Evolutionary conservation across 2,797 vertebrate genomes (phyloP).

Genomic region (Silurus aristotelis): DNA sequence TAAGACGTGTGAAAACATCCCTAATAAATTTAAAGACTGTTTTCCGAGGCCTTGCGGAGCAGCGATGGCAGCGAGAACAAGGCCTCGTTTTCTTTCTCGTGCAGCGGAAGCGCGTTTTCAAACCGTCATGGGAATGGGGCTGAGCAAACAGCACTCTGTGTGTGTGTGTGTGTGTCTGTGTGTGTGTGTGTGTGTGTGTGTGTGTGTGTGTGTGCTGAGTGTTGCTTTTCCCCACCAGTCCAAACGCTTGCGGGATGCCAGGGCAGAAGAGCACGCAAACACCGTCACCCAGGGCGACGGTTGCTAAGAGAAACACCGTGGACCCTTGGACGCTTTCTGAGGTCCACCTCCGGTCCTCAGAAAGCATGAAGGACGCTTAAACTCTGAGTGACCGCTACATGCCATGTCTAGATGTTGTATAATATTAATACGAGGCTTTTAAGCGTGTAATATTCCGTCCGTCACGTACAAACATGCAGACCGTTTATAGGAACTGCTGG

Average conservation of each 20-base stretch:
- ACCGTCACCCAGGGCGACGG: conserved; percentile 73
- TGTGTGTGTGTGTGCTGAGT: conserved; percentile 72
- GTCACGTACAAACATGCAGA: neutral
- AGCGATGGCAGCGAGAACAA: conserved; percentile 67
- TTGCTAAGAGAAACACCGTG: conserved; percentile 68
- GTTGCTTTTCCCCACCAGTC: conserved; percentile 52
- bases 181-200: conserved; percentile 65
- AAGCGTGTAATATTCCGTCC: neutral
- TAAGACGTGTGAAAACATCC: conserved; percentile 68
- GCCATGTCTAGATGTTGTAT: neutral
- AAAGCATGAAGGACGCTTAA: conserved; percentile 14
- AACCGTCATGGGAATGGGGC: conserved; percentile 78
- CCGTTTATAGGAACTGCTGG: conserved; percentile 19
- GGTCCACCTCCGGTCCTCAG: conserved; percentile 26
- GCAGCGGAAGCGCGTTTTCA: conserved; percentile 72
- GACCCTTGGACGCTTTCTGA: too few relatives aligned
- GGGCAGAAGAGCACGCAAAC: conserved; percentile 71
- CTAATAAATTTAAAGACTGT: conserved; percentile 74
- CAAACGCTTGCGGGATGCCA: conserved; percentile 74
- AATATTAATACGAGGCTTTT: conserved; percentile 15
- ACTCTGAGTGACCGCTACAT: conserved; percentile 42
- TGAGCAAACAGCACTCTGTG: conserved; percentile 80
- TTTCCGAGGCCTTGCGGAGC: conserved; percentile 72
- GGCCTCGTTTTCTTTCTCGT: conserved; percentile 69
- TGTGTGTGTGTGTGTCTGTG: conserved; percentile 52